Percentiles rank a stretch among this genome's conserved stretches.
Evolutionary conservation across 2,888 invertebrate species (phyloP).

Genomic region (Synergus japonicus): DNA sequence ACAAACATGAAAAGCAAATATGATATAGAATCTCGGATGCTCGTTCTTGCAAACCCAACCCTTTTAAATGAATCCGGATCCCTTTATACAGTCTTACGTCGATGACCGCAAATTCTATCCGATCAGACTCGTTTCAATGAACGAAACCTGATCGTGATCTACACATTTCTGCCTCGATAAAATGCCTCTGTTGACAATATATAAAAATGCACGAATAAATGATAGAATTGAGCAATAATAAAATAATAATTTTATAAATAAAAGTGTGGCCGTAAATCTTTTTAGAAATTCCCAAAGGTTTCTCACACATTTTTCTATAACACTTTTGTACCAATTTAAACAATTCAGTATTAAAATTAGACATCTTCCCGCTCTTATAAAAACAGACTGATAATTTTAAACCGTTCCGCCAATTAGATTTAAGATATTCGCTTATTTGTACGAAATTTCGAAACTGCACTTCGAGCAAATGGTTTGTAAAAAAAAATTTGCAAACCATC

Average conservation of each 20-base stretch:
- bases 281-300: too few relatives aligned
- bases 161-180: constrained; percentile 19
- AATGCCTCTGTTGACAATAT: not conserved
- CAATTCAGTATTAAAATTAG: too few relatives aligned
- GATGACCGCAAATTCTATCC: constrained; percentile 23
- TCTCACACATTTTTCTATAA: too few relatives aligned
- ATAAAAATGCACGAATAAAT: not conserved
- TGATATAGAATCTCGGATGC: constrained; percentile 1
- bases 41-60: constrained; percentile 12
- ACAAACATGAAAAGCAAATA: not conserved
- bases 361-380: too few relatives aligned
- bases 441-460: too few relatives aligned
- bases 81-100: not conserved
- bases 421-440: too few relatives aligned
- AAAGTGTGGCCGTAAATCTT: too few relatives aligned
- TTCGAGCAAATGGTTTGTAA: not conserved
- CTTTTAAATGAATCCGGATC: constrained; percentile 18
- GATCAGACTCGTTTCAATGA: constrained; percentile 26
- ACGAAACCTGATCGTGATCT: constrained; percentile 11
- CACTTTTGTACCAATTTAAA: too few relatives aligned
- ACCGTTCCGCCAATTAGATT: too few relatives aligned
- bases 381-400: too few relatives aligned
- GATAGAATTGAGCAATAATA: not conserved
- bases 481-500: not conserved
- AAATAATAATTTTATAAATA: too few relatives aligned